Percentiles rank a stretch among this genome's conserved stretches.
Conservation (phyloP, 2,113 vertebrate species). For the Cottus gobio region DNA sequence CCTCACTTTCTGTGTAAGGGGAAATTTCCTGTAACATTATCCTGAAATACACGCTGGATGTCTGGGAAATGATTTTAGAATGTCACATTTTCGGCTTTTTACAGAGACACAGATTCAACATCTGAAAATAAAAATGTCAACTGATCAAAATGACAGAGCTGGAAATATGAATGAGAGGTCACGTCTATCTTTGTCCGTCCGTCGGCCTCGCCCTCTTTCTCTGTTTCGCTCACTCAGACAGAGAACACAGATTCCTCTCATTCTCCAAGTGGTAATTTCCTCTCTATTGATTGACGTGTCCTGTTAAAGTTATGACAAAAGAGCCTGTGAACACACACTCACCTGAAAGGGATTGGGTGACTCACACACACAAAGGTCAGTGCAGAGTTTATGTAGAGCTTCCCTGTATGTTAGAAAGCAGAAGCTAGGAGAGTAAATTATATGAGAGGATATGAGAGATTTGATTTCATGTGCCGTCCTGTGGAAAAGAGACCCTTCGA, state of each 20-base stretch:
- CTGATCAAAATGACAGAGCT: conserved; percentile 53
- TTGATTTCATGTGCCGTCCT: background rate
- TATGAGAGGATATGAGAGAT: background rate
- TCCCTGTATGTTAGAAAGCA: conserved; percentile 2
- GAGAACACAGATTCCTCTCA: conserved; percentile 59
- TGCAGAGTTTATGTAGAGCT: conserved; percentile 16
- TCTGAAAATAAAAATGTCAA: conserved; percentile 60
- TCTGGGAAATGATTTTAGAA: conserved; percentile 71
- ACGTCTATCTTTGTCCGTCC: conserved; percentile 53
- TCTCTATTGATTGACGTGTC: conserved; percentile 70
- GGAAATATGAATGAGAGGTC: conserved; percentile 59
- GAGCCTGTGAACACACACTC: conserved; percentile 55
- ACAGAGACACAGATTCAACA: conserved; percentile 43
- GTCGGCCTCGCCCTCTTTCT: conserved; percentile 36
- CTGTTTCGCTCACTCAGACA: background rate
- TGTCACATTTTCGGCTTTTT: conserved; percentile 54
- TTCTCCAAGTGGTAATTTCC: conserved; percentile 77
- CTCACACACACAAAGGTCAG: conserved; percentile 33
- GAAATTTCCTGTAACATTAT: conserved; percentile 74
- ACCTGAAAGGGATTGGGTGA: conserved; percentile 51
- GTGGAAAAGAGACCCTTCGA: background rate
- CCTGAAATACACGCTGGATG: conserved; percentile 59
- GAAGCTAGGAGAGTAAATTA: background rate
- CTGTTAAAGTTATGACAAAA: conserved; percentile 73
- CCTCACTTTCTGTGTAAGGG: conserved; percentile 65